Conservation (phyloP, 2,797 vertebrate species). For the Takifugu rubripes region DNA sequence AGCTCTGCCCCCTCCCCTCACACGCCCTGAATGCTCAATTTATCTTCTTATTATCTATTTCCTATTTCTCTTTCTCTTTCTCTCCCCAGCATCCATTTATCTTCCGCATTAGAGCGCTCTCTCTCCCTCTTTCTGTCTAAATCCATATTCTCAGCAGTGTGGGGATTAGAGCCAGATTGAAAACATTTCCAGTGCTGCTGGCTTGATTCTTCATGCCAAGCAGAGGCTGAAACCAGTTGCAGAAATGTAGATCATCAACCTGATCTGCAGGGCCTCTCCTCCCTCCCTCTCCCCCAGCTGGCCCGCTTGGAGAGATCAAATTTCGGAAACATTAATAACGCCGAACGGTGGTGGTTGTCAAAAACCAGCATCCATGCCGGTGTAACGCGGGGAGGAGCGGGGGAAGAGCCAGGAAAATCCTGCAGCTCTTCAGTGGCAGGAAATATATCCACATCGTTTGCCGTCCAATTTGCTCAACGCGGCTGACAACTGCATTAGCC, state of each 20-base stretch:
- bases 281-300: conserved; percentile 8
- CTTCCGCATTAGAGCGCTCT: not conserved
- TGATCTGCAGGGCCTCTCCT: conserved; percentile 62
- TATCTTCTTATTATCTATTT: conserved; percentile 1
- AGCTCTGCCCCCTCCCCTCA: not conserved
- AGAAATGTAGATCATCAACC: conserved; percentile 63
- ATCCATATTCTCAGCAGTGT: conserved; percentile 58
- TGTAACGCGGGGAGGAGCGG: conserved; percentile 8
- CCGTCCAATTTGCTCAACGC: conserved; percentile 28
- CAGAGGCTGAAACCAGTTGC: conserved; percentile 50
- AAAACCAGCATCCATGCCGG: not conserved
- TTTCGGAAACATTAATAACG: conserved; percentile 6
- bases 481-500: conserved; percentile 32
- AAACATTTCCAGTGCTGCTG: conserved; percentile 53
- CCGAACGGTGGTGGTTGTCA: not conserved
- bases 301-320: not conserved
- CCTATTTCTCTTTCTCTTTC: conserved; percentile 6
- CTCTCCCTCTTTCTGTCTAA: conserved; percentile 10
- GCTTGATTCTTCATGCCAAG: conserved; percentile 53
- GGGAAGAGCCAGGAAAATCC: conserved; percentile 25
- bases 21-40: conserved; percentile 1
- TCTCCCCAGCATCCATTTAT: conserved; percentile 14
- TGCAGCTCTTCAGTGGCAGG: conserved; percentile 17
- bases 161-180: conserved; percentile 60
- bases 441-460: conserved; percentile 47